Evolutionary conservation across 1,140 invertebrate genomes (phyloP), one percentile per base, ranked within the genome.

Genomic region (Temnothorax longispinosus): DNA sequence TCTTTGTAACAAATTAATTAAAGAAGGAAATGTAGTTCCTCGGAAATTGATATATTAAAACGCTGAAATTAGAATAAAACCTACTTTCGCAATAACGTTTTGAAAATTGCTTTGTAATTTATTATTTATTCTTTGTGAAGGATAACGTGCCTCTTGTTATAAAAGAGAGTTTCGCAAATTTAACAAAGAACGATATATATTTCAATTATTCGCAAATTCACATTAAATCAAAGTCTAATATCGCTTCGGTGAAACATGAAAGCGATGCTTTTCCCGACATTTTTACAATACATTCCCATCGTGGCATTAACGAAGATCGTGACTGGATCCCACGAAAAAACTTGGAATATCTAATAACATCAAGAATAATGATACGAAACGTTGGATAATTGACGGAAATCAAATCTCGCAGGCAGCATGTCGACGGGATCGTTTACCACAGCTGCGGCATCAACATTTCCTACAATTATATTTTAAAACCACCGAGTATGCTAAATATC

Each of bases 381-480:
- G 35, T 10, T n/a, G 32, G 13, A 44, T 32, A 41, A 18, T 62
- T 27, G 18, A 3, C 7, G 27, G 47, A 35, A 62, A 62, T 62
- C 21, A 75, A 58, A 13, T n/a, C 15, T 60, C 11, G 35, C 72
- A 56, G 7, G 18, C 32, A 56, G 3, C 13, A 2, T 47, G n/a
- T 35, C 15, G 44, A 32, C 4, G 32, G 3, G 27, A 50, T 54
- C 38, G 27, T 52, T 65, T 54, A 56, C 41, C 11, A 10, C 67
- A 75, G 38, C 62, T 74, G 50, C 32, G 44, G 38, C 47, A 78
- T 87, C 56, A 32, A 67, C 44, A 71, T 54, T 44, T 35, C 27
- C 41, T n/a, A 2, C 21, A n/a, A 85, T 85, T 69, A 62, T 69
- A 89, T 80, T 77, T 89, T 44, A 58, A 81, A 41, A 44, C 44